Evolutionary conservation across 37 sponge, comb jelly and placozoan species (phyloP), one percentile per base, ranked within the genome.

Genomic region (Ephydatia muelleri): DNA sequence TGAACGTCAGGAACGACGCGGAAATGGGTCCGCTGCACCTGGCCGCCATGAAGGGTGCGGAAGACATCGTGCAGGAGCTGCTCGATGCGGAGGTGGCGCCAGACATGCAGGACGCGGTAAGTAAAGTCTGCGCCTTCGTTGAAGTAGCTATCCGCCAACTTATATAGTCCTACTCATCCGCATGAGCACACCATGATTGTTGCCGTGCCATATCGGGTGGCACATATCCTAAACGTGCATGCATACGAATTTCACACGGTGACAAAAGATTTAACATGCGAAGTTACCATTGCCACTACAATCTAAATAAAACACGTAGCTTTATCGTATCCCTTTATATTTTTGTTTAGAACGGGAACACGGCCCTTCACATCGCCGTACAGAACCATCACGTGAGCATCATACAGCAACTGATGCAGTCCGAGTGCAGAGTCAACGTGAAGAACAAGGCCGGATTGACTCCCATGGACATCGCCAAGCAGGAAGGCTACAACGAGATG

Each of bases 321-420:
- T n/a, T n/a, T n/a, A n/a, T n/a, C n/a, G n/a, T n/a, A n/a, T 72
- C 57, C 28, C 34, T 34, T 48, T 33, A 6, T 70, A 13, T 31
- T 1, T 22, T 73, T 23, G 57, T 57, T 26, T 72, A 90, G 91
- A 37, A 66, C 38, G 92, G 88, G 11, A 92, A 92, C 80, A 92
- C 92, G 43, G 92, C 92, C 12, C 29, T 92, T 21, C 92, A 92
- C 47, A 81, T 84, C 43, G 92, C 92, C 67, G 88, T 83, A 0
- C 32, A 29, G 38, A 38, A 78, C 29, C 38, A 82, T 0, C 84
- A 87, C 65, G 38, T 26, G 27, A 74, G n/a, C 39, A 87, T 69
- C 12, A 82, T 92, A 3, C 82, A 92, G 40, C 29, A 84, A 2
- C 77, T 92, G 28, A 83, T 92, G 85, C 83, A 65, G 22, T 76